phyloP scores from a whole-genome alignment of 2,797 vertebrate species.

The Paratrypauchen microcephalus region DNA sequence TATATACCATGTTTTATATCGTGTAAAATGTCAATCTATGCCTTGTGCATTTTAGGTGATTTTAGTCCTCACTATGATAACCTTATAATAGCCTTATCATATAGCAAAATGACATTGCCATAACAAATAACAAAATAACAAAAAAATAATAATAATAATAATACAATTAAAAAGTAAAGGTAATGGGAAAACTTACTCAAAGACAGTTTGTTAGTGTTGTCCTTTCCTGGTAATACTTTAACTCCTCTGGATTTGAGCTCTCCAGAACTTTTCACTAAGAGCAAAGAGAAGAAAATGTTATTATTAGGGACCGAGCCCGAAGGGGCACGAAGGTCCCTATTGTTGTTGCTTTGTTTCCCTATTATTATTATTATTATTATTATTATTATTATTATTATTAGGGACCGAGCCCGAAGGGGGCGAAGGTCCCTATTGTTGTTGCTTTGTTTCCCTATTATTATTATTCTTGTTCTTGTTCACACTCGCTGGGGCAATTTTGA shows the following conservation, averaged over 20 bases:
- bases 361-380: too few species aligned
- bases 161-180: constrained; percentile 25
- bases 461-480: too few species aligned
- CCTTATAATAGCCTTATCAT: constrained; percentile 68
- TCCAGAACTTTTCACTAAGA: constrained; percentile 85
- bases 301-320: too few species aligned
- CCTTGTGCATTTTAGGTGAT: constrained; percentile 16
- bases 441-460: too few species aligned
- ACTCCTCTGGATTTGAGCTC: constrained; percentile 98
- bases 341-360: too few species aligned
- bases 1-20: background rate
- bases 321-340: too few species aligned
- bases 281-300: constrained; percentile 55
- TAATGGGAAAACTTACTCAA: constrained; percentile 88
- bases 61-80: constrained; percentile 60
- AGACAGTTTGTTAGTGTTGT: constrained; percentile 94
- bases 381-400: too few species aligned
- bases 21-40: background rate
- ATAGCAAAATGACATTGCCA: too few species aligned
- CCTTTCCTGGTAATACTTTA: constrained; percentile 95
- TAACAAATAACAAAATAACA: constrained; percentile 51
- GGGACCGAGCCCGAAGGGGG: too few species aligned
- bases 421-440: too few species aligned
- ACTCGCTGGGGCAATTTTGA: too few species aligned
- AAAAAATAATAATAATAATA: constrained; percentile 51